These are phyloP conservation scores for Folsomia manolachei DNA, from an alignment of 2,888 invertebrate genomes.

Conservation along the genomic window DNA sequence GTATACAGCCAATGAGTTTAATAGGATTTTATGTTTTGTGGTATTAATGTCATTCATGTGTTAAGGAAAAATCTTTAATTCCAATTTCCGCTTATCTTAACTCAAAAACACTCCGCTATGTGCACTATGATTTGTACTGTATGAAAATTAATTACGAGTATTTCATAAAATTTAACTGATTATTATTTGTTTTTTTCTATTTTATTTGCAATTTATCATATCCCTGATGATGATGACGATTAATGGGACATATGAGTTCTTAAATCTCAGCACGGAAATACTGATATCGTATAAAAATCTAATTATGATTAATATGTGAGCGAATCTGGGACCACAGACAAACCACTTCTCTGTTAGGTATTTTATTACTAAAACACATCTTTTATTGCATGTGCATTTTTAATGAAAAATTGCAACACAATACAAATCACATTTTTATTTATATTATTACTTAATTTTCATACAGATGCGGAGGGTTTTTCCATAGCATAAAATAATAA, in stretches of 20 bases:
- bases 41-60: neutral
- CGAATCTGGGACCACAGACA: neutral
- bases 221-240: too few relatives aligned
- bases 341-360: neutral
- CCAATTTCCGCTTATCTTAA: constrained; percentile 8
- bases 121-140: neutral
- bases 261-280: too few relatives aligned
- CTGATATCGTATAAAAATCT: neutral
- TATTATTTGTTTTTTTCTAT: neutral
- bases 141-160: constrained; percentile 4
- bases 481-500: neutral
- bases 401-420: neutral
- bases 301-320: neutral
- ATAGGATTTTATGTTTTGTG: constrained; percentile 1
- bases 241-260: too few relatives aligned
- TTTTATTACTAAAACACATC: too few relatives aligned
- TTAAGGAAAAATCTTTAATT: neutral
- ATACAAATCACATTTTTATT: neutral
- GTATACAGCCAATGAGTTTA: neutral
- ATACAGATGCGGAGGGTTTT: neutral
- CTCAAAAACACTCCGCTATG: constrained; percentile 7
- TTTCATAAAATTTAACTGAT: neutral
- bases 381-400: neutral
- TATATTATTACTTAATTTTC: neutral
- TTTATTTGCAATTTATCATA: neutral